Evolutionary conservation across 2,888 invertebrate genomes (phyloP).

Genomic region (Netelia melanura): DNA sequence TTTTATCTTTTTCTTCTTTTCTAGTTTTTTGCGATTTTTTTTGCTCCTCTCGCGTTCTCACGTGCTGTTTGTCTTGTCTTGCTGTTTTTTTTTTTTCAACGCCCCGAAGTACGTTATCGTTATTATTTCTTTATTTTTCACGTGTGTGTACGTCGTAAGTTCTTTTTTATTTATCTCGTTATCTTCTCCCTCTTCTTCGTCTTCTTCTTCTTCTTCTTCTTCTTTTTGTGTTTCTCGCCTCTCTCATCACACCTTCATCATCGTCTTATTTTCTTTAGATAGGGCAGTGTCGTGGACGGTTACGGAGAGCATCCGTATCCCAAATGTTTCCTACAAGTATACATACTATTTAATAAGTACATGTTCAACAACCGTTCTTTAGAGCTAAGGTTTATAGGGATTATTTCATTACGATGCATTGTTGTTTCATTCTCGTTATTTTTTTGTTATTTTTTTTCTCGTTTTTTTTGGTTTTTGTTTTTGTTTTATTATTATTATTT

Average conservation of each 20-base stretch:
- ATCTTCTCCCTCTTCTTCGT: conserved; percentile 10
- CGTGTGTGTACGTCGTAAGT: conserved; percentile 41
- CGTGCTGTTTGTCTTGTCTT: no score
- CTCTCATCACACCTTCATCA: no score
- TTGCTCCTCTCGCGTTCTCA: no score
- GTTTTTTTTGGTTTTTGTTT: not conserved
- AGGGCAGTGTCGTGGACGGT: conserved; percentile 84
- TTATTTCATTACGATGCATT: conserved; percentile 75
- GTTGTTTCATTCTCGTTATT: conserved; percentile 46
- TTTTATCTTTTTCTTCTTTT: conserved; percentile 14
- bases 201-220: conserved; percentile 30
- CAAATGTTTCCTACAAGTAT: conserved; percentile 83
- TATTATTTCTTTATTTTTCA: conserved; percentile 3
- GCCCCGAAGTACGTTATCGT: no score
- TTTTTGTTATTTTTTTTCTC: not conserved
- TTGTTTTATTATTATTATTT: not conserved
- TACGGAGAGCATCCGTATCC: conserved; percentile 83
- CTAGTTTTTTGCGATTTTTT: no score
- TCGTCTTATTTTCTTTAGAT: conserved; percentile 75
- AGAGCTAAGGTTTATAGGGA: conserved; percentile 81
- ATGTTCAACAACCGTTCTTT: conserved; percentile 83
- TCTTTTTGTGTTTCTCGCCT: conserved; percentile 43
- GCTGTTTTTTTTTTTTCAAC: no score
- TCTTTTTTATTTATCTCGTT: conserved; percentile 11
- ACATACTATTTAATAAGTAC: conserved; percentile 83